Percentiles rank a stretch among this genome's conserved stretches.
phyloP scores from a whole-genome alignment of 2,888 invertebrate genomes.

The Tetrapedia diversipes region DNA sequence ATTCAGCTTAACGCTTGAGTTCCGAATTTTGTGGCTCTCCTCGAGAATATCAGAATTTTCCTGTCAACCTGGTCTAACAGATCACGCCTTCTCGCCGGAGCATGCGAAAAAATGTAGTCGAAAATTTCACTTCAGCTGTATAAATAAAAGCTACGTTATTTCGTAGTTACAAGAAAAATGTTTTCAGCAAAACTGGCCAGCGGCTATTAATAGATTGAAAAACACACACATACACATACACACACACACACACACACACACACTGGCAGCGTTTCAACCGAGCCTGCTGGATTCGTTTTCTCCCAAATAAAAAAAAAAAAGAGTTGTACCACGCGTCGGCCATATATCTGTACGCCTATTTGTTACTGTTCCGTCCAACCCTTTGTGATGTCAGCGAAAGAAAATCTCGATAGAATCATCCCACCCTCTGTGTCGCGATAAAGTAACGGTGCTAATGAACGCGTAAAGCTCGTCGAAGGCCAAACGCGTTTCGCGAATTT shows the following conservation, averaged over 20 bases:
- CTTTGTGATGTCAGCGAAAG: slow-evolving; percentile 29
- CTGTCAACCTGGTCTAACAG: too few relatives aligned
- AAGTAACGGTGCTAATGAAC: slow-evolving; percentile 20
- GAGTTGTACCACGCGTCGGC: slow-evolving; percentile 1
- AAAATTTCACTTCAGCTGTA: slow-evolving; percentile 8
- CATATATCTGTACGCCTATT: not conserved
- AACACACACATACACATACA: too few relatives aligned
- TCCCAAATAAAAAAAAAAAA: slow-evolving; percentile 19
- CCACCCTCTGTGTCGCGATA: slow-evolving; percentile 4
- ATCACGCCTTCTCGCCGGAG: too few relatives aligned
- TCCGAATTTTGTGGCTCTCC: too few relatives aligned
- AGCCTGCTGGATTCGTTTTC: slow-evolving; percentile 12
- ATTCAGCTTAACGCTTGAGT: too few relatives aligned
- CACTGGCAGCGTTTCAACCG: slow-evolving; percentile 28
- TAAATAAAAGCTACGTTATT: slow-evolving; percentile 21
- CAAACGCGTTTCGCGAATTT: not conserved
- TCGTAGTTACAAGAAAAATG: slow-evolving; percentile 28
- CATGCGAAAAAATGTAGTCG: too few relatives aligned
- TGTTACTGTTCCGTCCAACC: slow-evolving; percentile 20
- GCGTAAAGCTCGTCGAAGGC: not conserved
- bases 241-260: too few relatives aligned
- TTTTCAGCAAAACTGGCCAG: slow-evolving; percentile 26
- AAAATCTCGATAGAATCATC: slow-evolving; percentile 9
- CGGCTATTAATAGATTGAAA: slow-evolving; percentile 44
- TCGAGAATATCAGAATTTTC: not conserved